Conservation (phyloP, 2,113 vertebrate species). For the Tachuris rubrigastra region DNA sequence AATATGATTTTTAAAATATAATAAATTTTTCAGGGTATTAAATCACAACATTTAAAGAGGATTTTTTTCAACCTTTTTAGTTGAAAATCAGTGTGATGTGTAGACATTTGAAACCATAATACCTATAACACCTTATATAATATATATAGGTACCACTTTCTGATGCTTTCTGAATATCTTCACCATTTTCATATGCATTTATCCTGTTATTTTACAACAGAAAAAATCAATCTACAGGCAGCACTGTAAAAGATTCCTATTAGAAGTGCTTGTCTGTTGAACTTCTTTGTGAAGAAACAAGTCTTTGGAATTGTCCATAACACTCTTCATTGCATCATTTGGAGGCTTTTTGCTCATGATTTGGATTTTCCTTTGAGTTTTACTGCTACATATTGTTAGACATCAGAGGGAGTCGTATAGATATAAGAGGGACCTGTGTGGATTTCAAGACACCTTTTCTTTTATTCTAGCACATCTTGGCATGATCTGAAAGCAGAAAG, state of each 20-base stretch:
- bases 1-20: rapidly evolving
- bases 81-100: neutral
- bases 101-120: neutral
- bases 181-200: neutral
- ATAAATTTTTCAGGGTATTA: neutral
- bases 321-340: neutral
- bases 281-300: neutral
- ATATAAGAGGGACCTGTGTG: neutral
- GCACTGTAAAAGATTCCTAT: neutral
- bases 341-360: neutral
- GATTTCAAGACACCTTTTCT: neutral
- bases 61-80: neutral
- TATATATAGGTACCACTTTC: neutral
- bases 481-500: neutral
- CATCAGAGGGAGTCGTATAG: no score
- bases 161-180: neutral
- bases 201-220: neutral
- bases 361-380: neutral
- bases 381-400: neutral
- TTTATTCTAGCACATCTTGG: neutral
- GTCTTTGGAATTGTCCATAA: neutral
- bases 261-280: neutral
- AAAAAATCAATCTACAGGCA: neutral
- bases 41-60: neutral
- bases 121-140: neutral